These are phyloP conservation scores for Molossus molossus DNA, from an alignment of 2,797 vertebrate genomes.

Conservation along the genomic window DNA sequence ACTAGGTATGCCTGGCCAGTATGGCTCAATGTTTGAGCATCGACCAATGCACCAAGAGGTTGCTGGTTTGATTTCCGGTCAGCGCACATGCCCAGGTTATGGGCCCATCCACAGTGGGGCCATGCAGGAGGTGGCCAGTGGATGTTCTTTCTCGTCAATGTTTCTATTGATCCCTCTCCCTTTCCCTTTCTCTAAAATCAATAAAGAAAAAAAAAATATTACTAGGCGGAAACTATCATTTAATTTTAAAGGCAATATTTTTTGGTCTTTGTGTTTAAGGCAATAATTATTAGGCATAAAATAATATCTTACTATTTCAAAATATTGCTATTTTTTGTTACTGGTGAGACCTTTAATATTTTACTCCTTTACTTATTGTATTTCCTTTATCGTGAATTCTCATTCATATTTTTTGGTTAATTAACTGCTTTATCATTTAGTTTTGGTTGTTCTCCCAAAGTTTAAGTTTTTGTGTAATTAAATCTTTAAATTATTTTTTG, in stretches of 20 bases:
- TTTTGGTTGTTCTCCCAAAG: neutral
- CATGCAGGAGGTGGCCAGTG: too few species aligned
- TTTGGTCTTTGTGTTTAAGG: neutral
- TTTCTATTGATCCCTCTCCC: too few species aligned
- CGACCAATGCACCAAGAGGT: too few species aligned
- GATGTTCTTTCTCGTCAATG: too few species aligned
- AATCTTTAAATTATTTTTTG: neutral
- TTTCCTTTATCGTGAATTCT: neutral
- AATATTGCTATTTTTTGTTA: neutral
- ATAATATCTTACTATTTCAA: neutral
- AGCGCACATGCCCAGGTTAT: too few species aligned
- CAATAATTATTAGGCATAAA: slow-evolving; percentile 1
- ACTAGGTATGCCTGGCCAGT: neutral
- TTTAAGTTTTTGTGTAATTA: neutral
- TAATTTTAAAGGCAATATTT: slow-evolving; percentile 20
- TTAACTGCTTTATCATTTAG: neutral
- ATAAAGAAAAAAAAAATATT: too few species aligned
- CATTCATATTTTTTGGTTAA: neutral
- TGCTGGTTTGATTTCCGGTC: too few species aligned
- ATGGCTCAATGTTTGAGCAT: too few species aligned
- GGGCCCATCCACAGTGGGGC: too few species aligned
- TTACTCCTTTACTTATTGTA: neutral
- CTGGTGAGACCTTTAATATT: neutral
- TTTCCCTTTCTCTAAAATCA: too few species aligned
- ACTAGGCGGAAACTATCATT: neutral